These are phyloP conservation scores for Lomographa bimaculata DNA, from an alignment of 2,888 invertebrate genomes.

Conservation along the genomic window DNA sequence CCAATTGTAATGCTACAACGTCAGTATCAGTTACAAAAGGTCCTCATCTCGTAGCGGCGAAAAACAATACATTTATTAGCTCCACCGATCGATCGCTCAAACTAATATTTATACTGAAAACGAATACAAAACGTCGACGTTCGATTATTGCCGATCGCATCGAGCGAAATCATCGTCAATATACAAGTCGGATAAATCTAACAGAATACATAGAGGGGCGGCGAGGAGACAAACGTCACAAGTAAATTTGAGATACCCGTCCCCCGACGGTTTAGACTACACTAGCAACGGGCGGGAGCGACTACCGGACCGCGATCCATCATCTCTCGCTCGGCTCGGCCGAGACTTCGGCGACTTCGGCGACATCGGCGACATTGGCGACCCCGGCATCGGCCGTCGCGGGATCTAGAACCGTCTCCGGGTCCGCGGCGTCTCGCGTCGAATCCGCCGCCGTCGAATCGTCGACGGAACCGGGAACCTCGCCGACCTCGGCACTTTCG, in stretches of 20 bases:
- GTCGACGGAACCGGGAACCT: too few relatives aligned
- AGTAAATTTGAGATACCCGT: neutral
- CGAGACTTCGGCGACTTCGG: constrained; percentile 1
- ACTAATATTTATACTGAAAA: constrained; percentile 6
- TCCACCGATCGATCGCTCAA: constrained; percentile 14
- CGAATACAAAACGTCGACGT: constrained; percentile 15
- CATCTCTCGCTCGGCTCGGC: constrained; percentile 25
- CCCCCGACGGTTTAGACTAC: constrained; percentile 6
- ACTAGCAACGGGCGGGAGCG: constrained; percentile 15
- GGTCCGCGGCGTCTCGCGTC: neutral
- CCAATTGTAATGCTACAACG: too few relatives aligned
- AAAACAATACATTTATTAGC: too few relatives aligned
- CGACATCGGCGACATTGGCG: too few relatives aligned
- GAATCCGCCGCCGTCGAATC: too few relatives aligned
- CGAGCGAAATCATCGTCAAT: constrained; percentile 4
- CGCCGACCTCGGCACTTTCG: too few relatives aligned
- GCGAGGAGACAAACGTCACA: constrained; percentile 1
- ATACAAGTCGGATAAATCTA: constrained; percentile 10
- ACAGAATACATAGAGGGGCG: constrained; percentile 10
- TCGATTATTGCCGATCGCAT: constrained; percentile 15
- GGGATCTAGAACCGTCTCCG: too few relatives aligned
- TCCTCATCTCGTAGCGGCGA: neutral
- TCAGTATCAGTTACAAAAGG: neutral
- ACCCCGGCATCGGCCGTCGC: too few relatives aligned
- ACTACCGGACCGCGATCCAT: constrained; percentile 14